phyloP scores from a whole-genome alignment of 2,888 invertebrate species.

The Pomacea canaliculata region DNA sequence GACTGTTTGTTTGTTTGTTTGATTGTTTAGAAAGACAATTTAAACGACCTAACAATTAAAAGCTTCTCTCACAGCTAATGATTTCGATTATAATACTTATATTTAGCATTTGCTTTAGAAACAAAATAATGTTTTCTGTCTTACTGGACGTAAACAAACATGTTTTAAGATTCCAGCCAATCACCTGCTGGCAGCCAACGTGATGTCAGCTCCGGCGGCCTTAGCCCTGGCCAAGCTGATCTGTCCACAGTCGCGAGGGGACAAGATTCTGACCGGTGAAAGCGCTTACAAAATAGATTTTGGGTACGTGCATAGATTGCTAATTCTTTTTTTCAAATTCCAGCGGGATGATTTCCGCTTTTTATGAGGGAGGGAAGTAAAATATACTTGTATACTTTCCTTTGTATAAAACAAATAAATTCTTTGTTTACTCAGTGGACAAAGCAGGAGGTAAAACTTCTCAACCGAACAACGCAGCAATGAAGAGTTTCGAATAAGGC shows the following conservation, averaged over 20 bases:
- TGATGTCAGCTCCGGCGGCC: constrained; percentile 23
- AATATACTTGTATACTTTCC: too few relatives aligned
- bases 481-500: too few relatives aligned
- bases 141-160: background rate
- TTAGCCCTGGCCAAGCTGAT: constrained; percentile 17
- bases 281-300: background rate
- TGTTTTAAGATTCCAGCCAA: constrained; percentile 13
- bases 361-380: too few relatives aligned
- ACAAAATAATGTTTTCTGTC: background rate
- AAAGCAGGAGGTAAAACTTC: too few relatives aligned
- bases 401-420: too few relatives aligned
- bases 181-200: constrained; percentile 17
- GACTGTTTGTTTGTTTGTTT: too few relatives aligned
- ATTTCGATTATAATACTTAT: background rate
- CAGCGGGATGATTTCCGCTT: too few relatives aligned
- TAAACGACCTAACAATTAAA: too few relatives aligned
- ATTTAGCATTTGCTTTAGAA: background rate
- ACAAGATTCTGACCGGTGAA: background rate
- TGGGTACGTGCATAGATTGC: background rate
- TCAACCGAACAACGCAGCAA: too few relatives aligned
- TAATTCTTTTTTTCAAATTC: too few relatives aligned
- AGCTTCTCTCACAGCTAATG: background rate
- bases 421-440: too few relatives aligned
- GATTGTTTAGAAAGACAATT: too few relatives aligned
- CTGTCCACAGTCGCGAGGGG: background rate